Conservation (phyloP, 1,140 invertebrate species). For the Bombus picipes region DNA sequence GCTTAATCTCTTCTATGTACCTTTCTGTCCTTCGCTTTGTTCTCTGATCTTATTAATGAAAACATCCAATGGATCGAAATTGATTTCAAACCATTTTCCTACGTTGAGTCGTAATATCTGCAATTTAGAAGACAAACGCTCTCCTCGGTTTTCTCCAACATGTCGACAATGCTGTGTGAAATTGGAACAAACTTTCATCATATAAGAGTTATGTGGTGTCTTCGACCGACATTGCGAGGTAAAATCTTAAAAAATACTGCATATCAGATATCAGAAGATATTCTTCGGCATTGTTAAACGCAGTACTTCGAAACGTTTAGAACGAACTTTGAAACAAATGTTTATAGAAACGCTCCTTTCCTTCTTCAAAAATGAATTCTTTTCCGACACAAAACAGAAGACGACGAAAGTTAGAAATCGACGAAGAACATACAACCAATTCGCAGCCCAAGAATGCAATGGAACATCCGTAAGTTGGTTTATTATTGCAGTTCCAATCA, state of each 20-base stretch:
- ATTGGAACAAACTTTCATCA: not conserved
- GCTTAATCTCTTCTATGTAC: not conserved
- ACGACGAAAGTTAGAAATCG: slow-evolving; percentile 1
- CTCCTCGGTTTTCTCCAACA: not conserved
- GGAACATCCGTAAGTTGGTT: slow-evolving; percentile 24
- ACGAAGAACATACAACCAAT: not conserved
- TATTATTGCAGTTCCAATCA: slow-evolving; percentile 36
- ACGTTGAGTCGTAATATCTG: not conserved
- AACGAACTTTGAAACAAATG: not conserved
- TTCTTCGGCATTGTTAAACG: too few species aligned
- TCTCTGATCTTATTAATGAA: slow-evolving; percentile 12
- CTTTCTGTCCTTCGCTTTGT: too few species aligned
- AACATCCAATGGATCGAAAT: slow-evolving; percentile 22
- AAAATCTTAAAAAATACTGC: not conserved
- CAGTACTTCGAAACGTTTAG: not conserved
- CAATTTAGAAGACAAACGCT: slow-evolving; percentile 4
- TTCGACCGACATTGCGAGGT: too few species aligned
- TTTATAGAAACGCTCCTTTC: not conserved
- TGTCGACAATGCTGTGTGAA: not conserved
- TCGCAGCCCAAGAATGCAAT: not conserved
- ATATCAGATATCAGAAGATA: too few species aligned
- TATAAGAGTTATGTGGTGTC: not conserved
- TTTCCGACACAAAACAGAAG: not conserved
- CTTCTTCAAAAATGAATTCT: not conserved
- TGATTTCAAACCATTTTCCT: slow-evolving; percentile 16